phyloP scores from a whole-genome alignment of 2,888 invertebrate species.

The Mactromeris polynyma region DNA sequence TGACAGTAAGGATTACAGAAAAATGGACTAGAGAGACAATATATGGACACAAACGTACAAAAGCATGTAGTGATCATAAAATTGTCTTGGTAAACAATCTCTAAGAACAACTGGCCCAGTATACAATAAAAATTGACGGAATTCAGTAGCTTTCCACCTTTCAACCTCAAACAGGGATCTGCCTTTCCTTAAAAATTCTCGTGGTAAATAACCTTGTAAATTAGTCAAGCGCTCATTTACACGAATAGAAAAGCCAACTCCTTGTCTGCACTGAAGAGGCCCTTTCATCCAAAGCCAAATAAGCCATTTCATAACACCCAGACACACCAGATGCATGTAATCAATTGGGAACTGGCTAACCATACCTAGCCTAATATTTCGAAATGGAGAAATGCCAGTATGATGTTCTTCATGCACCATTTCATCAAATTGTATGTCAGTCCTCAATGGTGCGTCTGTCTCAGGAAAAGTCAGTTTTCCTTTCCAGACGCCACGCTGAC shows the following conservation, averaged over 20 bases:
- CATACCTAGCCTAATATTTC: constrained; percentile 68
- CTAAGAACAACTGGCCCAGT: constrained; percentile 76
- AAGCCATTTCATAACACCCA: constrained; percentile 80
- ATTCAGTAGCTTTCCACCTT: constrained; percentile 83
- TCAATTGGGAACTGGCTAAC: constrained; percentile 79
- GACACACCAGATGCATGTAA: constrained; percentile 82
- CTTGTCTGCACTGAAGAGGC: constrained; percentile 52
- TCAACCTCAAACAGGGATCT: constrained; percentile 73
- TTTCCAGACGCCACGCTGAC: constrained; percentile 32
- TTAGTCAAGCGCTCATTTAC: constrained; percentile 34
- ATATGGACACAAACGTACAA: constrained; percentile 68
- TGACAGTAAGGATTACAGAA: constrained; percentile 65
- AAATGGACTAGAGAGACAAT: constrained; percentile 70
- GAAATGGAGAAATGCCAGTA: constrained; percentile 58
- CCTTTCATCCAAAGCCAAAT: constrained; percentile 78
- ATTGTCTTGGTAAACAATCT: constrained; percentile 57
- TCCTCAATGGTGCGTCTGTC: constrained; percentile 56
- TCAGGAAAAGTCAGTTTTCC: constrained; percentile 67
- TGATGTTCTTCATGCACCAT: constrained; percentile 71
- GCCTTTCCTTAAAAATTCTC: constrained; percentile 79
- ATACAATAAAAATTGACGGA: constrained; percentile 78
- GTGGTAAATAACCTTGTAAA: constrained; percentile 43
- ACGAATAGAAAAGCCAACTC: constrained; percentile 1
- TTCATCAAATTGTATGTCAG: constrained; percentile 63
- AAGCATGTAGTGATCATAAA: constrained; percentile 55